Conservation (phyloP, 2,888 invertebrate species). For the Glyphotaelius pellucidus region DNA sequence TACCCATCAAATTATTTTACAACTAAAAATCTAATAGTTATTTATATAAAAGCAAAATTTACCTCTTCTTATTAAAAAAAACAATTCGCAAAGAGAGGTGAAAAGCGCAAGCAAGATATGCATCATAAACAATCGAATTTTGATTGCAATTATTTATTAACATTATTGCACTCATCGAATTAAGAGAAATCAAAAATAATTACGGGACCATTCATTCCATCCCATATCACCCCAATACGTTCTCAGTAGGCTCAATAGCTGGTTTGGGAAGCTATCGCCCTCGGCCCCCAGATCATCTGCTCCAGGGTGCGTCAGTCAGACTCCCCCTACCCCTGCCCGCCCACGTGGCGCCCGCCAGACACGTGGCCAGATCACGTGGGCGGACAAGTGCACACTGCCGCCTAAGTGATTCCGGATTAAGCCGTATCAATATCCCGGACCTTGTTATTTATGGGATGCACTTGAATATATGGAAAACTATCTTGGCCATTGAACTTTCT, state of each 20-base stretch:
- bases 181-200: not conserved
- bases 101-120: too few relatives aligned
- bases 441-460: constrained; percentile 34
- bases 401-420: constrained; percentile 43
- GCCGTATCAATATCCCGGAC: constrained; percentile 29
- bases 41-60: too few relatives aligned
- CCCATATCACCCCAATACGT: not conserved
- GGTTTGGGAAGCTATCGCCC: not conserved
- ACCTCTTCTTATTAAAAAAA: too few relatives aligned
- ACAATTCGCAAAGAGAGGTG: too few relatives aligned
- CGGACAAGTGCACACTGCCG: constrained; percentile 34
- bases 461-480: constrained; percentile 27
- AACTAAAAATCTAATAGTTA: too few relatives aligned
- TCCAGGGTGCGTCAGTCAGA: constrained; percentile 39
- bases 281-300: not conserved
- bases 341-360: constrained; percentile 55
- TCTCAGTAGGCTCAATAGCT: not conserved
- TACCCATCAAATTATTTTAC: too few relatives aligned
- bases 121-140: not conserved
- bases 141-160: not conserved
- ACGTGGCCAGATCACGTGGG: constrained; percentile 57
- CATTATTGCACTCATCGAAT: not conserved
- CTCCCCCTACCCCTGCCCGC: constrained; percentile 1
- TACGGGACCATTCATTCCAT: not conserved
- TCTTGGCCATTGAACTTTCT: constrained; percentile 11